Conservation (phyloP, 1,140 invertebrate genomes). For the Rhagoletis zephyria region DNA sequence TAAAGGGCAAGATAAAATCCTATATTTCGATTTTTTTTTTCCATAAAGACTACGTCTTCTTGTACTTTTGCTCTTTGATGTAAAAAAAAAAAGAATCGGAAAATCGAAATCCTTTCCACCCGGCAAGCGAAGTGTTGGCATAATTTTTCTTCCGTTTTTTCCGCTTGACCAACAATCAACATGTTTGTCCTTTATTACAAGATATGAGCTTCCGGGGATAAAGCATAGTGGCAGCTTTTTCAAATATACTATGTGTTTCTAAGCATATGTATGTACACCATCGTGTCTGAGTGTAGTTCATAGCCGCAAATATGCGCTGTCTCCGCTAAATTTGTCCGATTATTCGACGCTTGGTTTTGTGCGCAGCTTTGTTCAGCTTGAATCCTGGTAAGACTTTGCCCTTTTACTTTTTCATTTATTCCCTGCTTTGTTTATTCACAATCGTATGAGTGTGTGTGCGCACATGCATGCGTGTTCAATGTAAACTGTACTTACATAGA, state of each 20-base stretch:
- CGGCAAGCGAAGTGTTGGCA: background rate
- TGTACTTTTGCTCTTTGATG: no score
- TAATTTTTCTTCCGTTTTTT: constrained; percentile 58
- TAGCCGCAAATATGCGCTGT: background rate
- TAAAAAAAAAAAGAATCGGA: no score
- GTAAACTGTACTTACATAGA: no score
- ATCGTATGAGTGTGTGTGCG: background rate
- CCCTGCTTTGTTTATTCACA: background rate
- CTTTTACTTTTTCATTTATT: no score
- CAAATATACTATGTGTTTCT: background rate
- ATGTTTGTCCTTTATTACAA: constrained; percentile 15
- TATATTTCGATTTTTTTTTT: no score
- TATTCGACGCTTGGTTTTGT: background rate
- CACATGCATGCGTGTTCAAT: background rate
- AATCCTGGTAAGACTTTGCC: background rate
- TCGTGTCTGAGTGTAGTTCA: background rate
- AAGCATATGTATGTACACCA: background rate
- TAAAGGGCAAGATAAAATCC: no score
- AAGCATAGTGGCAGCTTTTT: no score
- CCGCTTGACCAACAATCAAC: constrained; percentile 64
- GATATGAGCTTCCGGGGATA: background rate
- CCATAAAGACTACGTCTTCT: no score
- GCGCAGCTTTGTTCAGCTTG: background rate
- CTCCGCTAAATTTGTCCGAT: background rate
- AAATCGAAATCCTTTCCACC: no score